These are phyloP conservation scores for Mormyrus lacerda DNA, from an alignment of 2,113 vertebrate species.

Conservation along the genomic window DNA sequence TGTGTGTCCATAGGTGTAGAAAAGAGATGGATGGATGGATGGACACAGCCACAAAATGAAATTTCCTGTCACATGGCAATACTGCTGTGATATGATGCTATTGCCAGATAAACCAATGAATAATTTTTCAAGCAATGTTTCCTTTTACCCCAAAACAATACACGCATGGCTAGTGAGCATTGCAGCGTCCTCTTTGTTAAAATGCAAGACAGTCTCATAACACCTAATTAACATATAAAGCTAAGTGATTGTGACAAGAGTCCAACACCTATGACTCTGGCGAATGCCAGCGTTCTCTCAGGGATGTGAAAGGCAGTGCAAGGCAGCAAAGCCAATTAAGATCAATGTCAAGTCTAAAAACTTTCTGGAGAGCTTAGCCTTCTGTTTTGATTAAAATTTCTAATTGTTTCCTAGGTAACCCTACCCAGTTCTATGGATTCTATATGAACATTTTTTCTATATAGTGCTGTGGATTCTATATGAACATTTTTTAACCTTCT, in stretches of 20 bases:
- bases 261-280: neutral
- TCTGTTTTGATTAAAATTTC: neutral
- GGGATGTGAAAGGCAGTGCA: neutral
- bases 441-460: neutral
- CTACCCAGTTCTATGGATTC: neutral
- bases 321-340: neutral
- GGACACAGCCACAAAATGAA: neutral
- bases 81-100: neutral
- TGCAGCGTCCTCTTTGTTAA: neutral
- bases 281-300: neutral
- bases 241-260: conserved; percentile 2
- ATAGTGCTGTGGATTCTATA: neutral
- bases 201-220: neutral
- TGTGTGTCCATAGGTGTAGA: neutral
- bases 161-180: neutral
- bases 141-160: neutral
- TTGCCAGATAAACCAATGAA: neutral
- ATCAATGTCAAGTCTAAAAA: conserved; percentile 5
- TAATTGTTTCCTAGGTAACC: neutral
- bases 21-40: neutral
- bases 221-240: conserved; percentile 4
- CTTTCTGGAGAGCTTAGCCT: neutral
- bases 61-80: neutral
- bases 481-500: neutral
- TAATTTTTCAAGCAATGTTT: neutral